Evolutionary conservation across 1,140 invertebrate genomes (phyloP), one percentile per base, ranked within the genome.

Genomic region (Megalopta genalis): DNA sequence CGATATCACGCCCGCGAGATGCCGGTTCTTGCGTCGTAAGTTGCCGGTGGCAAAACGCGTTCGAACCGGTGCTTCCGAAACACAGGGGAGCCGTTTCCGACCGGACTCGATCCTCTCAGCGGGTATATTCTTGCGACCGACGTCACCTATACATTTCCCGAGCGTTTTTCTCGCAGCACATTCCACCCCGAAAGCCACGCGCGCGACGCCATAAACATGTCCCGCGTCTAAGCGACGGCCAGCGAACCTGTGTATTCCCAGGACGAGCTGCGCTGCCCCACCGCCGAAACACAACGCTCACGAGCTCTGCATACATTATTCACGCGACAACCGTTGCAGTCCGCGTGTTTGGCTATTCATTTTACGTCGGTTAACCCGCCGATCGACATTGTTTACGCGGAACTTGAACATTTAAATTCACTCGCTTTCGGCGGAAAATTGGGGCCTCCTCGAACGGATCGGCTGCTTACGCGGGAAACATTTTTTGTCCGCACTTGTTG

Each of bases 161-260:
- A 14, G 32, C 39, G 63, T 82, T 82, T 80, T 85, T 81, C 60
- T 57, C 39, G n/a, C 57, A 32, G 0, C 62, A 37, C 37, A 52
- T 39, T 63, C 76, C 70, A 86, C 21, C 66, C 72, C 23, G 9
- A 62, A 72, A 60, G 32, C 49, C 54, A 71, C 75, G 42, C 65
- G 71, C 64, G n/a, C 65, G 60, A 54, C 66, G 75, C 88, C 80
- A 88, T 88, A 90, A 90, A 89, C 88, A 90, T 83, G 82, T 82
- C 64, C 76, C 57, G 63, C 2, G 54, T 62, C 74, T 79, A 79
- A 77, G 52, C 79, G 76, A 52, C 59, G 54, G 23, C 49, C 27
- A 62, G 46, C 1, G 46, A 63, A 75, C 62, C 63, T 16, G n/a
- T 8, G 75, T 79, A 86, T 82, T 86, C 84, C 84, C 84, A 82